phyloP scores from a whole-genome alignment of 2,888 invertebrate genomes.

The Axea sp. region DNA sequence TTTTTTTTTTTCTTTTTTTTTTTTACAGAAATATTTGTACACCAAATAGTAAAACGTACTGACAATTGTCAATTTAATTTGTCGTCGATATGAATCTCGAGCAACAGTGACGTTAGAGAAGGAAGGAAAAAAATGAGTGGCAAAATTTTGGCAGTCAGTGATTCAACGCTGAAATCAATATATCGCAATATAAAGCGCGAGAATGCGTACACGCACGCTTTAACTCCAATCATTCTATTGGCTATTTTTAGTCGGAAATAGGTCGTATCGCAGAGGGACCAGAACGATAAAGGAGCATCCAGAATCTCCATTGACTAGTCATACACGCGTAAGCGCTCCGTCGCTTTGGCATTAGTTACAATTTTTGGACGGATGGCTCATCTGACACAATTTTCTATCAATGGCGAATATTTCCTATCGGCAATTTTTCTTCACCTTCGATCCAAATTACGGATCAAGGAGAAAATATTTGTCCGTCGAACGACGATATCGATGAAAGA shows the following conservation, averaged over 20 bases:
- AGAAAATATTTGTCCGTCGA: too few relatives aligned
- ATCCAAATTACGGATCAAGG: too few relatives aligned
- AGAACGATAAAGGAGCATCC: conserved; percentile 69
- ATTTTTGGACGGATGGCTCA: conserved; percentile 47
- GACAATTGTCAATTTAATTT: too few relatives aligned
- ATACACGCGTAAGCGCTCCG: conserved; percentile 42
- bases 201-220: conserved; percentile 52
- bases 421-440: too few relatives aligned
- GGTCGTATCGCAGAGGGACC: conserved; percentile 71
- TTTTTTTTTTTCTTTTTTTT: too few relatives aligned
- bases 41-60: too few relatives aligned
- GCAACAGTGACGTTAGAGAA: too few relatives aligned
- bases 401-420: too few relatives aligned
- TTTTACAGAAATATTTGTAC: too few relatives aligned
- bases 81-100: too few relatives aligned
- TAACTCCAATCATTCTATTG: conserved; percentile 75
- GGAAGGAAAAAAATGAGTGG: too few relatives aligned
- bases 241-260: conserved; percentile 78
- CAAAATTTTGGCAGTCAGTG: conserved; percentile 55
- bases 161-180: conserved; percentile 21
- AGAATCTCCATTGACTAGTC: conserved; percentile 59
- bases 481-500: too few relatives aligned
- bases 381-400: neutral
- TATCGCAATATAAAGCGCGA: conserved; percentile 54
- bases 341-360: conserved; percentile 33